Evolutionary conservation across 2,888 invertebrate species (phyloP), one percentile per base, ranked within the genome.

Genomic region (Harpalus rubripes): DNA sequence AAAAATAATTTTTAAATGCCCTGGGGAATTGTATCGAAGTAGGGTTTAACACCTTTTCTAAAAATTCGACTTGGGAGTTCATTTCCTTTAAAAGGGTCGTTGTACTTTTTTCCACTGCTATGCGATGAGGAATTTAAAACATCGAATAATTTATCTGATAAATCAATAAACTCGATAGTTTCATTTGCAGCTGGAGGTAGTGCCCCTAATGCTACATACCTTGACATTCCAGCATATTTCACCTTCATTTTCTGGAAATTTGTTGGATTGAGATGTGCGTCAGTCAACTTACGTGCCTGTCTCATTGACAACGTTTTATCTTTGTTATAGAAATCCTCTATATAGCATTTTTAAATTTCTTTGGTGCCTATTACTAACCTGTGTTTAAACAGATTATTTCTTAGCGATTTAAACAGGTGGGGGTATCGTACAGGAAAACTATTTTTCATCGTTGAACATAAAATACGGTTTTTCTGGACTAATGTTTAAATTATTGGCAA

Each of bases 211-310:
- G 56, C 68, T 12, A 87, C 56, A 74, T 87, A 86, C 10, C 84
- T 86, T 39, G 85, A 85, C 74, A 88, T 72, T n/a, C 81, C 87
- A 58, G 86, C 76, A 59, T 84, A 84, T 41, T 87, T 87, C 8
- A 88, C 87, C 41, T 86, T 87, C 87, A 87, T 87, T 76, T 86
- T 88, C 76, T 87, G 85, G 81, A 88, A 87, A 63, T 81, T 87
- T 10, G 79, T 86, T 72, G 86, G 87, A 78, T 78, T 52, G 10
- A 88, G 76, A 85, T 88, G 88, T n/a, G 84, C 15, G 63, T 87
- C 85, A 6, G 87, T 86, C 10, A 87, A 58, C 79, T 87, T 86
- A 52, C 86, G 86, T 44, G 86, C 85, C 5, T 72, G 63, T 63
- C 86, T 85, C 26, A 59, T 8, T 65, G 65, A 39, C 32, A 61